Evolutionary conservation across 2,888 invertebrate genomes (phyloP), one percentile per base, ranked within the genome.

Genomic region (Poecilus cupreus): DNA sequence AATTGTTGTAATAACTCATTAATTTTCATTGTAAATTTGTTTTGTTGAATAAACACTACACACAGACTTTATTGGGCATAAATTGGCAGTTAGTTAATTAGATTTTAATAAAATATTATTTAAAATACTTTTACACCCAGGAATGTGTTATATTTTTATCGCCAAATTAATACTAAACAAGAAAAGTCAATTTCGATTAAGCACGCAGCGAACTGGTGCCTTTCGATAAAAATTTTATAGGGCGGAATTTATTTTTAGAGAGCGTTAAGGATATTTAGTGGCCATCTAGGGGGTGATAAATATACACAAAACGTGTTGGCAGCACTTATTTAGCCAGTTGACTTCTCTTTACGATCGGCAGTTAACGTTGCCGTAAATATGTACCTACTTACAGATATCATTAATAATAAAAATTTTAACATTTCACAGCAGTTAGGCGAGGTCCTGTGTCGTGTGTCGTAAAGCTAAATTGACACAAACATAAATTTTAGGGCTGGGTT

Each of bases 401-500:
- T 68, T 68, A 68, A 68, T 68, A 68, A 68, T 68, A 68, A 13
- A 68, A 37, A 68, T 68, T 37, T 37, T 18, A n/a, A 11, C 64
- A 37, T 68, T 68, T 37, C 16, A 68, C 4, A 68, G 16, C 37
- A 37, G 10, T 37, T 18, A 1, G 16, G 64, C 37, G 64, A 64
- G 37, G 18, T 64, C 64, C 16, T 13, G 2, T 13, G 13, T 37
- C 32, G 2, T 13, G 13, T 16, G 64, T 68, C 18, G 11, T 68
- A 37, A 68, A 68, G 16, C 5, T 16, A 68, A 18, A 68, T 37
- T 68, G 64, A 68, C 3, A 10, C 5, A 16, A 32, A 11, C 18
- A 18, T 68, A 68, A 37, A 68, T 68, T 68, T 37, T 37, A n/a
- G 2, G 3, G 37, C 18, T 68, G 13, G 39, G 32, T 37, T 37